Evolutionary conservation across 2,113 vertebrate genomes (phyloP), one percentile per base, ranked within the genome.

Genomic region (Phycodurus eques): DNA sequence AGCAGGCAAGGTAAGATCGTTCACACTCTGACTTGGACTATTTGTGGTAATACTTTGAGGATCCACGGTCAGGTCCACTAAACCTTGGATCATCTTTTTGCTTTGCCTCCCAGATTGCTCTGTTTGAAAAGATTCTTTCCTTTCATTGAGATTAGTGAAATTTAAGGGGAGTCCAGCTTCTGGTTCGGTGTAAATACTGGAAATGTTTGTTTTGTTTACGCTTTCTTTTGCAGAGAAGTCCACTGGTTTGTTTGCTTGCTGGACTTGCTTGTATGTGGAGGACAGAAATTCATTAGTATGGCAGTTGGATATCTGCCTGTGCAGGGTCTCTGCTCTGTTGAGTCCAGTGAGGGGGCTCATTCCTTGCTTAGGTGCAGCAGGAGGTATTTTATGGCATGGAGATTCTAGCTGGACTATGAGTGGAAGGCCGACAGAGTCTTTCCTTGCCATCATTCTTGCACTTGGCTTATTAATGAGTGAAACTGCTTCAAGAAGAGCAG

Each of bases 151-250:
- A 71, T 83, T 88, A n/a, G 94, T 94, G 83, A 94, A 98, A 86
- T 98, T 94, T 76, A 97, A 80, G 0, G 94, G 94, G 19, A 93
- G 87, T 70, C 94, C 94, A 66, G 87, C 81, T 49, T 94, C 92
- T 73, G 53, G 78, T 83, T 88, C 88, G 79, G 65, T 79, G 14
- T 87, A 88, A 91, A 79, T 69, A 86, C 46, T 73, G 88, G 74
- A 63, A 92, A 60, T 20, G 33, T 22, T 27, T n/a, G 15, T 44
- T 72, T 57, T 44, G 53, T 31, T 72, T 20, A 56, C 2, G 1
- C 75, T 82, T 88, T 87, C 82, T 88, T 91, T 87, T 68, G 90
- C 68, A 81, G 96, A 97, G 83, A 98, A 95, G 85, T 99, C 94
- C 75, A 98, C 78, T 43, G 95, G 95, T 22, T 85, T 92, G 80